Percentiles rank a stretch among this genome's conserved stretches.
Evolutionary conservation across 1,140 invertebrate species (phyloP).

Genomic region (Atta cephalotes): DNA sequence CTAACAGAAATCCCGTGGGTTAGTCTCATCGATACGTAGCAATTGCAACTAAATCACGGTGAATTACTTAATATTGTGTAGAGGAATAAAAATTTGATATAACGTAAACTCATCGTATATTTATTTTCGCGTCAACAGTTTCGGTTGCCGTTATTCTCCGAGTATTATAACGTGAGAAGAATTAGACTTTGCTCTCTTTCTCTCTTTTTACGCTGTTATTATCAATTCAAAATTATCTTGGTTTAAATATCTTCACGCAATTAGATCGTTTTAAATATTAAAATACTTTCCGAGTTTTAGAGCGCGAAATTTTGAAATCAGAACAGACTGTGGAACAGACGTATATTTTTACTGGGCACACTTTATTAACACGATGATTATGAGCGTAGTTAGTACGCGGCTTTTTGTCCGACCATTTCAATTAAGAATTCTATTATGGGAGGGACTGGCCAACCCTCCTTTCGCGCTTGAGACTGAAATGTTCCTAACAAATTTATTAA

Average conservation of each 20-base stretch:
- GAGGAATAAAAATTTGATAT: background rate
- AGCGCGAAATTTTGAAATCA: conserved; percentile 3
- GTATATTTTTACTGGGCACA: background rate
- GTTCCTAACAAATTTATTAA: conserved; percentile 54
- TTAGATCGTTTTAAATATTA: background rate
- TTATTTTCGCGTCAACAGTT: background rate
- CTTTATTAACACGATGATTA: conserved; percentile 49
- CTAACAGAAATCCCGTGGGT: conserved; percentile 34
- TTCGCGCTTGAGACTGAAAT: conserved; percentile 40
- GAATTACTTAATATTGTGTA: conserved; percentile 40
- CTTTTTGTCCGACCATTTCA: conserved; percentile 23
- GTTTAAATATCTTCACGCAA: background rate
- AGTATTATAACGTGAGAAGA: background rate
- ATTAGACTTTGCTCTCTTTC: background rate
- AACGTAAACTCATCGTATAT: background rate
- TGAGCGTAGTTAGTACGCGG: conserved; percentile 2
- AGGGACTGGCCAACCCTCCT: conserved; percentile 3
- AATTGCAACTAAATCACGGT: conserved; percentile 36
- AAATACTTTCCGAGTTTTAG: background rate
- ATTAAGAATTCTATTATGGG: conserved; percentile 58
- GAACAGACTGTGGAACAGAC: background rate
- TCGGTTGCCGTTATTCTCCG: background rate
- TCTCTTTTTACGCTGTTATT: background rate
- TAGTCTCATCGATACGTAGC: conserved; percentile 25
- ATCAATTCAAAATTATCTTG: background rate